Percentiles rank a stretch among this genome's conserved stretches.
Evolutionary conservation across 2,113 vertebrate species (phyloP).

Genomic region (Megalops atlanticus): DNA sequence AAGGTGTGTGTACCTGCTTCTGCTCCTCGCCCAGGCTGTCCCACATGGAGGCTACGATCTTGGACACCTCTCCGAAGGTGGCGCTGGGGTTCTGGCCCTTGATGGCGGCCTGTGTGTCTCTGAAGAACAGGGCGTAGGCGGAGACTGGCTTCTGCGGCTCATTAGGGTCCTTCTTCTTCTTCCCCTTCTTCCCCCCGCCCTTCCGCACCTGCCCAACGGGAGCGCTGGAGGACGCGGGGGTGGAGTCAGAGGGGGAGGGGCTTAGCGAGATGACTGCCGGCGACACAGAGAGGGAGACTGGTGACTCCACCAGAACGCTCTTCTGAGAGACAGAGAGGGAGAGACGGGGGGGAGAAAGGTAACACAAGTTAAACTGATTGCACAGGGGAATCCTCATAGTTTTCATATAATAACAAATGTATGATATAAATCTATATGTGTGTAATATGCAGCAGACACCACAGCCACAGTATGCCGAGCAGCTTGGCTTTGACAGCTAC

Average conservation of each 20-base stretch:
- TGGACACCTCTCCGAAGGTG: slow-evolving; percentile 88
- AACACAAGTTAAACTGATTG: background rate
- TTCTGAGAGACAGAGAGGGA: slow-evolving; percentile 37
- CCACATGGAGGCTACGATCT: slow-evolving; percentile 94
- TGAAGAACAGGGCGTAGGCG: slow-evolving; percentile 88
- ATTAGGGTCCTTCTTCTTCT: slow-evolving; percentile 85
- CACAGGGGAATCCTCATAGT: background rate
- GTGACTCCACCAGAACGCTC: slow-evolving; percentile 72
- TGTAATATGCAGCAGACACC: too few relatives aligned
- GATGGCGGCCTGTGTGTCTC: slow-evolving; percentile 89
- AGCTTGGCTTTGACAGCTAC: too few relatives aligned
- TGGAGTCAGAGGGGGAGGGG: slow-evolving; percentile 52
- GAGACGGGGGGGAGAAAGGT: background rate
- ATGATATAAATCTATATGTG: too few relatives aligned
- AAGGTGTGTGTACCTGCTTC: slow-evolving; percentile 76
- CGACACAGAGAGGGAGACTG: slow-evolving; percentile 54
- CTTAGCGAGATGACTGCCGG: slow-evolving; percentile 54
- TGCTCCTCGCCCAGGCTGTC: slow-evolving; percentile 91
- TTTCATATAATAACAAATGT: too few relatives aligned
- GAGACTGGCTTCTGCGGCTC: slow-evolving; percentile 88
- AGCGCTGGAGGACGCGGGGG: slow-evolving; percentile 20
- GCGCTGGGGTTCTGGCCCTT: slow-evolving; percentile 91
- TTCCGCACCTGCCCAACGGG: slow-evolving; percentile 54
- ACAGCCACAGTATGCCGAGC: too few relatives aligned
- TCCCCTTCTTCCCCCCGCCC: slow-evolving; percentile 61